phyloP scores from a whole-genome alignment of 2,113 vertebrate genomes.

The Cephalopterus ornatus region DNA sequence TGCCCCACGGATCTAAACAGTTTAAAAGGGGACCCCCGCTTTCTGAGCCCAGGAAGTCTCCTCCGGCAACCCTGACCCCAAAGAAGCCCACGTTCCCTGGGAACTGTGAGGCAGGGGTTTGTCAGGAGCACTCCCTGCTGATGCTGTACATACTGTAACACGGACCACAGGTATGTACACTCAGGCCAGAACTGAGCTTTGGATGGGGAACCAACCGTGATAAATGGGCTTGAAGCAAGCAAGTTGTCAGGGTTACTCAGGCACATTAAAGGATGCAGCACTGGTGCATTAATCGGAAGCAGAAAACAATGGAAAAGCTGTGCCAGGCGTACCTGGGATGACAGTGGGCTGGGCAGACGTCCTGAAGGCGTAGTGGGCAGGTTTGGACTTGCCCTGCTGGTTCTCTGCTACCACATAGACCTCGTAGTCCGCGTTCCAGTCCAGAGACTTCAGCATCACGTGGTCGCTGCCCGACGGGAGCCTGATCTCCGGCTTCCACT shows the following conservation, averaged over 20 bases:
- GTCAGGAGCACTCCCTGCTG: not conserved
- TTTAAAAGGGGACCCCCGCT: rapidly evolving
- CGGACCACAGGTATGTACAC: constrained; percentile 1
- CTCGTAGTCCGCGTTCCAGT: constrained; percentile 93
- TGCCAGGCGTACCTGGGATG: constrained; percentile 84
- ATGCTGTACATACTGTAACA: not conserved
- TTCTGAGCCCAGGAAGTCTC: not conserved
- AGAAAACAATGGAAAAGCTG: constrained; percentile 5
- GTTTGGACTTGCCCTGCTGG: constrained; percentile 89
- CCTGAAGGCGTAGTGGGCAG: constrained; percentile 83
- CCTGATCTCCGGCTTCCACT: constrained; percentile 93
- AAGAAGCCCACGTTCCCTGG: not conserved
- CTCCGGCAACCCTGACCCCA: not conserved
- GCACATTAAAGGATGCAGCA: constrained; percentile 71
- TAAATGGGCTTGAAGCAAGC: constrained; percentile 73
- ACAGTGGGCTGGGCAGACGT: constrained; percentile 86
- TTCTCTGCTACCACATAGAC: constrained; percentile 93
- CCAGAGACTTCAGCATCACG: constrained; percentile 82
- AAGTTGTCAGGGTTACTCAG: constrained; percentile 68
- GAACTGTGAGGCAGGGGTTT: not conserved
- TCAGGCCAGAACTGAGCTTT: constrained; percentile 59
- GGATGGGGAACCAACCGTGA: constrained; percentile 60
- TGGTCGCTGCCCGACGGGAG: constrained; percentile 84
- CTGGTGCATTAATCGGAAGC: constrained; percentile 74
- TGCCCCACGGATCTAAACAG: not conserved